phyloP scores from a whole-genome alignment of 1,140 invertebrate species.

The Olivierus martensii region DNA sequence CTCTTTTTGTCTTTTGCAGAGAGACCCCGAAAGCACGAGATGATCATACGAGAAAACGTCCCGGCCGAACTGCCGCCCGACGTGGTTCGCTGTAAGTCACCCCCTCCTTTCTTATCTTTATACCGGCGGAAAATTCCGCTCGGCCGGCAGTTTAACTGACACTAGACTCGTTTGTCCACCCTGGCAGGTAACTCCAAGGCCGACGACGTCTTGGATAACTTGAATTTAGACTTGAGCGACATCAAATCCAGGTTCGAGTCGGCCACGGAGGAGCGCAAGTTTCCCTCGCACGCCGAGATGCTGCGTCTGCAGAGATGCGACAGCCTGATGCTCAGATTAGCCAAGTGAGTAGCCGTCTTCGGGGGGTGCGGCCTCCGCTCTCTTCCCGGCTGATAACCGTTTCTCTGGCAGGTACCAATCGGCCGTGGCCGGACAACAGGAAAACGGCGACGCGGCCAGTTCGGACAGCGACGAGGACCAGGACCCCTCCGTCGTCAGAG shows the following conservation, averaged over 20 bases:
- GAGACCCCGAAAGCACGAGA: constrained; percentile 54
- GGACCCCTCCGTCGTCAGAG: constrained; percentile 17
- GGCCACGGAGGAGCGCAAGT: constrained; percentile 33
- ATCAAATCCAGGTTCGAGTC: constrained; percentile 69
- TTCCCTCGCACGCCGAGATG: constrained; percentile 36
- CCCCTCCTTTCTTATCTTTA: background rate
- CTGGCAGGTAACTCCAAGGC: constrained; percentile 66
- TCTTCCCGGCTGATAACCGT: background rate
- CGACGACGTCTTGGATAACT: constrained; percentile 67
- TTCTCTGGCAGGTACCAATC: constrained; percentile 15
- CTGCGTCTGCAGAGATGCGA: constrained; percentile 54
- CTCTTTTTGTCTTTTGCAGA: constrained; percentile 8
- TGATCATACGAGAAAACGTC: constrained; percentile 82
- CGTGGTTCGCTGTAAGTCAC: constrained; percentile 63
- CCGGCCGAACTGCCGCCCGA: constrained; percentile 75
- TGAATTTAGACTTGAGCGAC: constrained; percentile 40
- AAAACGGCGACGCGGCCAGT: constrained; percentile 17
- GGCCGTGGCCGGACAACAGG: constrained; percentile 23
- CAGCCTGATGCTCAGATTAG: constrained; percentile 61
- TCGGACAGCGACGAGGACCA: constrained; percentile 18
- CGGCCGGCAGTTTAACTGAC: too few species aligned
- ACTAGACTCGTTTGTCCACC: constrained; percentile 10
- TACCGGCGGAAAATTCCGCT: too few species aligned
- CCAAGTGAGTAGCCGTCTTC: constrained; percentile 43
- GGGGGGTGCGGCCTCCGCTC: background rate